Base-by-base conservation (phyloP, 2,113 vertebrate species). In the Litocranius walleri region DNA sequence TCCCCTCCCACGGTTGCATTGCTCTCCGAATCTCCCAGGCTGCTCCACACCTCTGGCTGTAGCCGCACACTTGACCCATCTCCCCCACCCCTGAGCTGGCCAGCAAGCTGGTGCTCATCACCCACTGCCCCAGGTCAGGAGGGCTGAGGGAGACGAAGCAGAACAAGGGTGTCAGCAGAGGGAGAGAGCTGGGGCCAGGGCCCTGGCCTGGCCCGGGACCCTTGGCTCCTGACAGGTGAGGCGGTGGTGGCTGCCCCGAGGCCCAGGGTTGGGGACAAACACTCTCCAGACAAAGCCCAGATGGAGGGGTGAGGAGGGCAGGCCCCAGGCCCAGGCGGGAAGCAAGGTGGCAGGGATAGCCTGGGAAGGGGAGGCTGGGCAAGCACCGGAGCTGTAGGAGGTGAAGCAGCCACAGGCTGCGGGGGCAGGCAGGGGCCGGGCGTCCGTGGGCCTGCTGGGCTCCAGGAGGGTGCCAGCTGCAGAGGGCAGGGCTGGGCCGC, bases 331-430 rank as follows among this genome's bases (percentile, higher is more conserved):
- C 90, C 52, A n/a, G 71, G 93, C 0, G 0, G 84, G 80, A 54
- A 85, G 96, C 16, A 7, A 64, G 81, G 54, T 43, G 25, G 92
- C 25, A 1, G 27, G 88, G 52, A 17, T 16, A 14, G 77, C 61
- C 80, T 30, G 6, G 0, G 40, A 13, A 3, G 91, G n/a, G 82
- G 15, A 4, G 93, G n/a, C 82, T 29, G 95, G 57, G 52, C 82
- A 52, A 92, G 94, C 96, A 94, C 96, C 93, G 3, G 95, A n/a
- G 86, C 88, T 77, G 88, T 91, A 97, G 54, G 50, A 82, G 84
- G 92, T 77, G 95, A 97, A 96, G 54, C 98, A 82, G 54, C 98
- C 86, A 5, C 91, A 95, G 92, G 83, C 81, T 0, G 61, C 74
- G 0, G 95, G 93, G 14, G 52, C 56, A 0, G 87, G 95, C 85